A percentile compares a stretch with the other conserved stretches of the same genome.
Evolutionary conservation across 1,140 invertebrate genomes (phyloP).

Genomic region (Adelges cooleyi): DNA sequence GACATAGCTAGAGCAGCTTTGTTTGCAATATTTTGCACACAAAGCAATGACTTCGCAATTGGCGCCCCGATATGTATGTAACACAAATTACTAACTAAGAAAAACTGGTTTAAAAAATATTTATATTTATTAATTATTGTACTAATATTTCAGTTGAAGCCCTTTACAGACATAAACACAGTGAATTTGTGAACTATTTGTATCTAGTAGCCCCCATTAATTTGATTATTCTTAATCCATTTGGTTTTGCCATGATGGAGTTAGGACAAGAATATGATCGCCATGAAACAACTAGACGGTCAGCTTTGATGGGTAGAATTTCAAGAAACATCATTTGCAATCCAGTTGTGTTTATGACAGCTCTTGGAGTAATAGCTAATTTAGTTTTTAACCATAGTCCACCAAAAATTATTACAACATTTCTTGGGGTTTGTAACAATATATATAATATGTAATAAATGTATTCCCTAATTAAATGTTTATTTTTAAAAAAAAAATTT

Average conservation of each 20-base stretch:
- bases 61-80: slow-evolving; percentile 86
- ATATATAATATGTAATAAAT: neutral
- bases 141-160: slow-evolving; percentile 51
- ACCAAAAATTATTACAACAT: slow-evolving; percentile 58
- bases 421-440: slow-evolving; percentile 50
- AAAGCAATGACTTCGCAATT: slow-evolving; percentile 96
- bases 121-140: neutral
- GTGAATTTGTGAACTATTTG: slow-evolving; percentile 80
- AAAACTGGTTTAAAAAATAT: no score
- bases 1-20: slow-evolving; percentile 76
- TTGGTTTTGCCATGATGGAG: slow-evolving; percentile 84
- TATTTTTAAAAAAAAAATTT: slow-evolving; percentile 34
- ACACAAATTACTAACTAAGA: neutral
- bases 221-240: slow-evolving; percentile 80
- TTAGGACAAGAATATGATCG: slow-evolving; percentile 48
- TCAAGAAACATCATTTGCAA: slow-evolving; percentile 56
- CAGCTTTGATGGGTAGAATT: slow-evolving; percentile 27
- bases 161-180: slow-evolving; percentile 63
- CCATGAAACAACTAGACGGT: neutral
- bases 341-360: slow-evolving; percentile 85
- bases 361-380: slow-evolving; percentile 80
- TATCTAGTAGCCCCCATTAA: slow-evolving; percentile 92
- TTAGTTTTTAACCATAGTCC: slow-evolving; percentile 64
- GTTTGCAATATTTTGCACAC: slow-evolving; percentile 89
- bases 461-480: slow-evolving; percentile 11